These are phyloP conservation scores for Philhelius pedissequus DNA, from an alignment of 2,888 invertebrate genomes.

Conservation along the genomic window DNA sequence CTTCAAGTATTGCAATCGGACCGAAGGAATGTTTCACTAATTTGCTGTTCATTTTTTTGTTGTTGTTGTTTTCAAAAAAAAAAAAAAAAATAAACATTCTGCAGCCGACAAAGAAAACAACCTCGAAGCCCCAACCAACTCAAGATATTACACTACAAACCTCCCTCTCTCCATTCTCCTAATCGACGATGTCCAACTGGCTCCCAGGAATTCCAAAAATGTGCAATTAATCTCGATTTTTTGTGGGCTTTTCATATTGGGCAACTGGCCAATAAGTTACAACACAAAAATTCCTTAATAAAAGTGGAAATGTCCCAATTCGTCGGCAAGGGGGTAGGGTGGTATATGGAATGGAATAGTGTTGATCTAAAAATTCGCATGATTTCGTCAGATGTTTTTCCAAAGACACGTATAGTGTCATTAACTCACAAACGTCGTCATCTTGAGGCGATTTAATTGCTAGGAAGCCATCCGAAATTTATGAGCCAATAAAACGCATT, in stretches of 20 bases:
- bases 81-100: slow-evolving; percentile 6
- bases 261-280: slow-evolving; percentile 47
- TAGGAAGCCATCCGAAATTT: slow-evolving; percentile 41
- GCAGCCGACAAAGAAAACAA: slow-evolving; percentile 42
- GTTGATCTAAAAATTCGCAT: slow-evolving; percentile 21
- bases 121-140: neutral
- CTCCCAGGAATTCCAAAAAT: slow-evolving; percentile 71
- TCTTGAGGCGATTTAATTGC: slow-evolving; percentile 23
- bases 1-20: slow-evolving; percentile 20
- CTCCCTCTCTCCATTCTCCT: neutral
- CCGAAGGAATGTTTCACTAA: slow-evolving; percentile 42
- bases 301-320: slow-evolving; percentile 20
- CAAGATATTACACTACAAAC: neutral
- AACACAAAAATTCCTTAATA: slow-evolving; percentile 40
- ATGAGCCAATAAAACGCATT: slow-evolving; percentile 60
- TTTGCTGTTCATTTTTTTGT: slow-evolving; percentile 4
- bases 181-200: slow-evolving; percentile 23
- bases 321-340: neutral
- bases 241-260: slow-evolving; percentile 21
- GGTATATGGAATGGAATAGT: slow-evolving; percentile 11
- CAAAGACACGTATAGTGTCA: slow-evolving; percentile 27
- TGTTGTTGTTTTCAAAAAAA: neutral
- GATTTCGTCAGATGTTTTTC: slow-evolving; percentile 17
- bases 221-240: slow-evolving; percentile 71
- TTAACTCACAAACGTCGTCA: slow-evolving; percentile 12